Conservation (phyloP, 2,113 vertebrate genomes). For the Antidorcas marsupialis region DNA sequence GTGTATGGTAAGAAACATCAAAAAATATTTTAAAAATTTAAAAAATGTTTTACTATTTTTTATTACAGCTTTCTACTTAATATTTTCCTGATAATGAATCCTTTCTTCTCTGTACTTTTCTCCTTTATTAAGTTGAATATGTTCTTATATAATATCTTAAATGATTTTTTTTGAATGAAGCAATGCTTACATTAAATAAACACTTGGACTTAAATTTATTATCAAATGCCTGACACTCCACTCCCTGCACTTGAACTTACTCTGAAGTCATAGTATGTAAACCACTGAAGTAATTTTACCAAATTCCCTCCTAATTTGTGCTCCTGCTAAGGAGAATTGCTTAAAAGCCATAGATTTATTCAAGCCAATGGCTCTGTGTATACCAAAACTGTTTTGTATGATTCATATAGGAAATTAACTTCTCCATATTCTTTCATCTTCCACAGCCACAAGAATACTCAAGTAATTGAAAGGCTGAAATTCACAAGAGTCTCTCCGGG, state of each 20-base stretch:
- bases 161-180: conserved; percentile 15
- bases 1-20: not conserved
- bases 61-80: not conserved
- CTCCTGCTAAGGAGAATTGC: not conserved
- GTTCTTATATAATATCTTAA: not conserved
- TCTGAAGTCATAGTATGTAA: not conserved
- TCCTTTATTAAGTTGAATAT: not conserved
- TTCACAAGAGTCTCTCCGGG: conserved; percentile 29
- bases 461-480: conserved; percentile 39
- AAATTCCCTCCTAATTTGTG: not conserved
- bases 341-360: not conserved
- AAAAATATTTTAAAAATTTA: not conserved
- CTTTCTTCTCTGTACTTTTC: not conserved
- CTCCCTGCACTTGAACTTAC: not conserved
- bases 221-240: not conserved
- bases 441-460: conserved; percentile 33
- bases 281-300: not conserved
- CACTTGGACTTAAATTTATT: not conserved
- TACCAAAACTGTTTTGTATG: not conserved
- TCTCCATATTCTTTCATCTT: conserved; percentile 45
- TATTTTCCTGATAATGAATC: not conserved
- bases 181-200: not conserved
- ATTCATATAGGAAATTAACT: conserved; percentile 40
- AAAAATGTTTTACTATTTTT: not conserved
- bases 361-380: not conserved